Percentiles rank a stretch among this genome's conserved stretches.
phyloP scores from a whole-genome alignment of 2,113 vertebrate species.

The Puntigrus tetrazona region DNA sequence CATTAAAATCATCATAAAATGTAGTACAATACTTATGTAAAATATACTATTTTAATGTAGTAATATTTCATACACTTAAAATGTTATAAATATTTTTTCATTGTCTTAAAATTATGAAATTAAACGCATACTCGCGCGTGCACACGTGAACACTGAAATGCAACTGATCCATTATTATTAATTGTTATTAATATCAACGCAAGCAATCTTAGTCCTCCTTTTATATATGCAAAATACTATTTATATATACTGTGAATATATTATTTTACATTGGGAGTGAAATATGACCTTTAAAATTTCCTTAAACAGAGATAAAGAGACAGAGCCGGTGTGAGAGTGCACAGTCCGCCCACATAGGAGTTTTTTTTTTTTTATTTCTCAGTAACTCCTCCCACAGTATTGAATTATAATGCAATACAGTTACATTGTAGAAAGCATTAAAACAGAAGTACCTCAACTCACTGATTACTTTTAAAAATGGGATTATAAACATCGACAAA shows the following conservation, averaged over 20 bases:
- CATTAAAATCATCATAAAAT: not conserved
- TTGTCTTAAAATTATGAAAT: too few species aligned
- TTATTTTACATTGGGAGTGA: not conserved
- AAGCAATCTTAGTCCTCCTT: not conserved
- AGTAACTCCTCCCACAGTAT: constrained; percentile 98
- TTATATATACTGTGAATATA: not conserved
- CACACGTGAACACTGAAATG: too few species aligned
- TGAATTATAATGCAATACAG: constrained; percentile 99
- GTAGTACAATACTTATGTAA: not conserved
- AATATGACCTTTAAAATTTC: not conserved
- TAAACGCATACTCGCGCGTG: too few species aligned
- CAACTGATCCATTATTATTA: too few species aligned
- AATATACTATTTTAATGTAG: too few species aligned
- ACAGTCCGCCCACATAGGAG: constrained; percentile 81
- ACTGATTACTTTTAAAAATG: constrained; percentile 95
- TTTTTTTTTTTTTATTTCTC: constrained; percentile 91
- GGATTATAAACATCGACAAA: constrained; percentile 91
- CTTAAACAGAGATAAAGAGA: constrained; percentile 42
- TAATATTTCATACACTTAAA: too few species aligned
- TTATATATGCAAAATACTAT: not conserved
- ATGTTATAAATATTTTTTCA: too few species aligned
- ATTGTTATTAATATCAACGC: too few species aligned
- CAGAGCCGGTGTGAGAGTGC: constrained; percentile 41
- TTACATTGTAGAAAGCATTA: constrained; percentile 99
- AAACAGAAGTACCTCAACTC: constrained; percentile 99